Percentiles rank a stretch among this genome's conserved stretches.
Evolutionary conservation across 2,888 invertebrate species (phyloP).

Genomic region (Uropetala carovei): DNA sequence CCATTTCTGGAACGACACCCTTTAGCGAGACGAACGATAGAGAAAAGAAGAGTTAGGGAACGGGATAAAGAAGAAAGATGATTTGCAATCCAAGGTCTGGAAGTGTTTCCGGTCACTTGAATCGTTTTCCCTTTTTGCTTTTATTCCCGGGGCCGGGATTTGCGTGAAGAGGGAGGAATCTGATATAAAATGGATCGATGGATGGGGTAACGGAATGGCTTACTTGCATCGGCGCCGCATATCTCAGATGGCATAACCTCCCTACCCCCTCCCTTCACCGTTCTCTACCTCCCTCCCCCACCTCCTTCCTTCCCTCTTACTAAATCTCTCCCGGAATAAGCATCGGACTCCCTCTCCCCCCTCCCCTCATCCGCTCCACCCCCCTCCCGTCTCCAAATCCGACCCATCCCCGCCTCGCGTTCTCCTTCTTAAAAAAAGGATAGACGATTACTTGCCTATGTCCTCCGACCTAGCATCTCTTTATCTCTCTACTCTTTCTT

Average conservation of each 20-base stretch:
- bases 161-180: constrained; percentile 33
- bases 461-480: background rate
- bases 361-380: background rate
- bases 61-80: background rate
- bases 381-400: constrained; percentile 26
- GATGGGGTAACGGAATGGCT: background rate
- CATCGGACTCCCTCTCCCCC: background rate
- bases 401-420: background rate
- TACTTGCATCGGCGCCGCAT: constrained; percentile 23
- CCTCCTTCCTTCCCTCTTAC: background rate
- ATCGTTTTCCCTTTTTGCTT: constrained; percentile 29
- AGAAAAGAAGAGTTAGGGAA: no score
- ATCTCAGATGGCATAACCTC: constrained; percentile 28
- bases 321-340: constrained; percentile 1
- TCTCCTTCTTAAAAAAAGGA: constrained; percentile 15
- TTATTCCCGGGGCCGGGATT: background rate
- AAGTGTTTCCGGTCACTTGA: constrained; percentile 58
- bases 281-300: background rate
- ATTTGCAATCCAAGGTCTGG: constrained; percentile 32
- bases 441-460: constrained; percentile 17
- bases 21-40: background rate
- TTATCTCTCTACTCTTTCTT: background rate
- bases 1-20: constrained; percentile 40
- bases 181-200: constrained; percentile 57
- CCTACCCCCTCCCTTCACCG: background rate